phyloP scores from a whole-genome alignment of 2,888 invertebrate species.

The Hofmannophila pseudospretella region DNA sequence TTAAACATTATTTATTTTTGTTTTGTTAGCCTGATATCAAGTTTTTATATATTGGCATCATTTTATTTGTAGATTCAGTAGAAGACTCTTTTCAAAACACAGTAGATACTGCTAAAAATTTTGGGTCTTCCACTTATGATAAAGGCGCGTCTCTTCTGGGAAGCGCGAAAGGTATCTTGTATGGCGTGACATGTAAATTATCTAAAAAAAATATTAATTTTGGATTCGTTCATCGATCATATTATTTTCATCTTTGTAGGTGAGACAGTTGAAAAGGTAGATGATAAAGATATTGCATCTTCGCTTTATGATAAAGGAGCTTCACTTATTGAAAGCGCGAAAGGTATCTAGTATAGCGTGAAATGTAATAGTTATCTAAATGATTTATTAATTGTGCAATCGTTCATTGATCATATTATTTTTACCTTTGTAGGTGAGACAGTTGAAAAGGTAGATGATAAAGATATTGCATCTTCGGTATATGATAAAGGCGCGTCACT shows the following conservation, averaged over 20 bases:
- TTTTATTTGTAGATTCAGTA: slow-evolving; percentile 28
- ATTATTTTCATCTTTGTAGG: not conserved
- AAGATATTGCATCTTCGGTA: slow-evolving; percentile 39
- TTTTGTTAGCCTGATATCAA: no score
- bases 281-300: slow-evolving; percentile 57
- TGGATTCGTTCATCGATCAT: not conserved
- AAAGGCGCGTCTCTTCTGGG: slow-evolving; percentile 26
- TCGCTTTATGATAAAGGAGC: slow-evolving; percentile 38
- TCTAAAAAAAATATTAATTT: not conserved
- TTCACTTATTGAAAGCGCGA: slow-evolving; percentile 27
- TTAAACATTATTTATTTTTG: no score
- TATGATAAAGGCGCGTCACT: slow-evolving; percentile 40
- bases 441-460: no score
- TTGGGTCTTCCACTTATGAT: slow-evolving; percentile 38
- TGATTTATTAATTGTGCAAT: no score
- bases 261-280: slow-evolving; percentile 33
- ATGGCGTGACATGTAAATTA: no score
- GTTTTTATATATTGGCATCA: no score
- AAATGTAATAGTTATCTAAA: no score
- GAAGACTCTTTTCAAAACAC: slow-evolving; percentile 31
- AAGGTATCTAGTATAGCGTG: slow-evolving; percentile 25
- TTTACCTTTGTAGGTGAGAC: no score
- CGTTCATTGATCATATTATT: no score
- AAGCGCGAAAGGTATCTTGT: not conserved
- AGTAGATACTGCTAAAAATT: slow-evolving; percentile 43